Percentiles rank a stretch among this genome's conserved stretches.
Conservation (phyloP, 2,888 invertebrate genomes). For the Agrochola lota region DNA sequence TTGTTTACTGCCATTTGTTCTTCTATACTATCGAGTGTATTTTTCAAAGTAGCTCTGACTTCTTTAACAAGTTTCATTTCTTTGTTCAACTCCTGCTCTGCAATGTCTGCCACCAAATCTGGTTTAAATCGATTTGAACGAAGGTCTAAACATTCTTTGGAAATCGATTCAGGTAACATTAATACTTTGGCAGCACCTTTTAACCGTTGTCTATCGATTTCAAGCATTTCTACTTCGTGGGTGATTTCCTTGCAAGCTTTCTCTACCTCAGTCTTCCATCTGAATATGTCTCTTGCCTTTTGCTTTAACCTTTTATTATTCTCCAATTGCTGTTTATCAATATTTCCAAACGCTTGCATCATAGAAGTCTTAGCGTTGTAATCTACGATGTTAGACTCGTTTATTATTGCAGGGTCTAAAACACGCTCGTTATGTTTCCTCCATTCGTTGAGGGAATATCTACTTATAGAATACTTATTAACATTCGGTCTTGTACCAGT, state of each 20-base stretch:
- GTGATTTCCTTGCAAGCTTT: slow-evolving; percentile 92
- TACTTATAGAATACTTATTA: slow-evolving; percentile 94
- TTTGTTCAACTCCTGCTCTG: slow-evolving; percentile 94
- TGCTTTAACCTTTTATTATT: slow-evolving; percentile 92
- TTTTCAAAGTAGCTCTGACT: slow-evolving; percentile 91
- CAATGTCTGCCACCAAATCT: slow-evolving; percentile 94
- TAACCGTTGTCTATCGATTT: slow-evolving; percentile 92
- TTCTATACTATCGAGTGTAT: slow-evolving; percentile 92
- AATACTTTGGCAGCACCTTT: slow-evolving; percentile 92
- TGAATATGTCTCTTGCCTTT: slow-evolving; percentile 92
- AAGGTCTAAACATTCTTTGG: slow-evolving; percentile 93
- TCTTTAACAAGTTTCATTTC: slow-evolving; percentile 93
- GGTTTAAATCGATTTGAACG: slow-evolving; percentile 93
- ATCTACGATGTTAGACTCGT: slow-evolving; percentile 90
- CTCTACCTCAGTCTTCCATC: slow-evolving; percentile 94
- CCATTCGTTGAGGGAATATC: slow-evolving; percentile 94
- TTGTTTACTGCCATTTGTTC: slow-evolving; percentile 93
- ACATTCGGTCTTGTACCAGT: slow-evolving; percentile 94
- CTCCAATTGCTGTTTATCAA: slow-evolving; percentile 93
- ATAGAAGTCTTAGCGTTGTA: slow-evolving; percentile 92
- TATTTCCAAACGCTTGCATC: slow-evolving; percentile 91
- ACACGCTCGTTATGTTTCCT: slow-evolving; percentile 90
- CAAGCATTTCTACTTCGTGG: slow-evolving; percentile 93
- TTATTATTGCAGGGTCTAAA: slow-evolving; percentile 87
- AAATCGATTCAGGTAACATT: slow-evolving; percentile 93